Conservation (phyloP, 2,888 invertebrate species). For the Amphipoea oculea region DNA sequence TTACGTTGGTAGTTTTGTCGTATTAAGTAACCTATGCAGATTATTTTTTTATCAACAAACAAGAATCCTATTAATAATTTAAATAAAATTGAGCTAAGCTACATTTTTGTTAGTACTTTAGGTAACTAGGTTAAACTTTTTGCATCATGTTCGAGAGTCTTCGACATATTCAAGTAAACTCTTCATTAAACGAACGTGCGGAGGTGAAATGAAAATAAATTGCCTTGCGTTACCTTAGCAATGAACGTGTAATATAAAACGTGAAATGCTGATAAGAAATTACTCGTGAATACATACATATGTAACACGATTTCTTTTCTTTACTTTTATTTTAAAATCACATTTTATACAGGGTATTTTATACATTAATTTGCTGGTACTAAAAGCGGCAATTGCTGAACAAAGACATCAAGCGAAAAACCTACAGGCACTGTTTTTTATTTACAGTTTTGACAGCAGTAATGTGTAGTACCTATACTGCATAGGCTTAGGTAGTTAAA, state of each 20-base stretch:
- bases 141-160: constrained; percentile 6
- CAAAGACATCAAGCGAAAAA: neutral
- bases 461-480: neutral
- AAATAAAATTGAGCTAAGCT: neutral
- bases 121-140: constrained; percentile 5
- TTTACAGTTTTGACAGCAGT: neutral
- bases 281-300: constrained; percentile 33
- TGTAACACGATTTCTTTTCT: constrained; percentile 6
- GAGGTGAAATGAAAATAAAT: constrained; percentile 40
- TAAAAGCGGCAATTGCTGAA: neutral
- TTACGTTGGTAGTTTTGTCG: accelerated
- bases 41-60: too few relatives aligned
- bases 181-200: constrained; percentile 6
- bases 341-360: constrained; percentile 5
- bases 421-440: neutral
- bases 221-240: constrained; percentile 35
- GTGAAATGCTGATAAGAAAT: constrained; percentile 55
- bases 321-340: constrained; percentile 11
- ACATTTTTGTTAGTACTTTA: neutral
- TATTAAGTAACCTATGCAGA: neutral
- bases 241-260: constrained; percentile 38
- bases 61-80: neutral
- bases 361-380: neutral
- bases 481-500: too few relatives aligned
- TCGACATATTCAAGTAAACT: constrained; percentile 1